Conservation (phyloP, 1,140 invertebrate species). For the Euschistus heros region DNA sequence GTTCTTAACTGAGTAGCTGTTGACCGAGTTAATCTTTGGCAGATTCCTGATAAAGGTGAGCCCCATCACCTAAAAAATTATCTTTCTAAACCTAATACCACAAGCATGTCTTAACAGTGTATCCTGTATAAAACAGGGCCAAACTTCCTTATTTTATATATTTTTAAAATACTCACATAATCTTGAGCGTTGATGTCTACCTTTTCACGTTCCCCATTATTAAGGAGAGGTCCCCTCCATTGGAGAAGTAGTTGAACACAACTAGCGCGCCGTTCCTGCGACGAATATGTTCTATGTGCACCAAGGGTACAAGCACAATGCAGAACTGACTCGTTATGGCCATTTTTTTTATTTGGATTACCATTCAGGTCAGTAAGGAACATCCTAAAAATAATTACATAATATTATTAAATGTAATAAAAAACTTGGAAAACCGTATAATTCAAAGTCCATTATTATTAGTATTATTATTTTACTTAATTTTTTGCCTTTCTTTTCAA, state of each 20-base stretch:
- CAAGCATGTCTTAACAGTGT: too few relatives aligned
- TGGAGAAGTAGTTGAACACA: slow-evolving; percentile 51
- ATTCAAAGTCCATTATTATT: not conserved
- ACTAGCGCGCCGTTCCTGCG: slow-evolving; percentile 36
- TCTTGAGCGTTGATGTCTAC: slow-evolving; percentile 48
- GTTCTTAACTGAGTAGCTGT: too few relatives aligned
- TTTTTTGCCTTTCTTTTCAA: not conserved
- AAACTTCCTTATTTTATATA: too few relatives aligned
- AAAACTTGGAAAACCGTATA: not conserved
- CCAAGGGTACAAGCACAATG: slow-evolving; percentile 50
- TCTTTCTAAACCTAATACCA: too few relatives aligned
- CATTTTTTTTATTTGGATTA: slow-evolving; percentile 60
- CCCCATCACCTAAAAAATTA: too few relatives aligned
- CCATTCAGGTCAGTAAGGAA: slow-evolving; percentile 54
- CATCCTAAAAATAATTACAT: slow-evolving; percentile 36
- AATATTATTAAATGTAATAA: not conserved
- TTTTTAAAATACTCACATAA: slow-evolving; percentile 37
- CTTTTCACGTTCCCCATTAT: slow-evolving; percentile 45
- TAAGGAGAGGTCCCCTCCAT: slow-evolving; percentile 46
- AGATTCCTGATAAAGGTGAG: too few relatives aligned
- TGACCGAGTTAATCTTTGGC: too few relatives aligned
- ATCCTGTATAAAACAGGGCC: too few relatives aligned
- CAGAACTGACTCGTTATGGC: slow-evolving; percentile 49
- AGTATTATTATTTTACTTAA: not conserved
- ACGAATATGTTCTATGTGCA: slow-evolving; percentile 20